Conservation (phyloP, 2,113 vertebrate genomes). For the Sclerurus mexicanus region DNA sequence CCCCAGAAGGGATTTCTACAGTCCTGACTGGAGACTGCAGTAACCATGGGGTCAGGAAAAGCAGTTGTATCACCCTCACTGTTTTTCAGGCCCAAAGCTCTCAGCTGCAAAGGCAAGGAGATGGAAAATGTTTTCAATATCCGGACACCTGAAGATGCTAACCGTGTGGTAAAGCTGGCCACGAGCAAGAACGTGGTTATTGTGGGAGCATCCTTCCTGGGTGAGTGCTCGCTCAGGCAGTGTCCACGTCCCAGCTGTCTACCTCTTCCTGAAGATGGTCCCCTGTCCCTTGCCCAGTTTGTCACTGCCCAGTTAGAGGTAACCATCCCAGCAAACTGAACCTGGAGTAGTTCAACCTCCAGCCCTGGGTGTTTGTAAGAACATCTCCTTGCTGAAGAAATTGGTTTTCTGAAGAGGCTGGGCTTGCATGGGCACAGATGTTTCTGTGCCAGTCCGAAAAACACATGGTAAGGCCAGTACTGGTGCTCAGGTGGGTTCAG, state of each 20-base stretch:
- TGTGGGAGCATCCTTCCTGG: constrained; percentile 93
- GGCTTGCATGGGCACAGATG: not conserved
- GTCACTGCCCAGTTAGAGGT: not conserved
- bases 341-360: not conserved
- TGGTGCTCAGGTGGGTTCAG: not conserved
- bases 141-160: constrained; percentile 90
- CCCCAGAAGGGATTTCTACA: rapidly evolving
- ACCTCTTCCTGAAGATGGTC: not conserved
- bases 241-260: rapidly evolving
- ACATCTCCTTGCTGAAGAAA: not conserved
- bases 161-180: constrained; percentile 87
- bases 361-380: not conserved
- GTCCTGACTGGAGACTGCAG: not conserved
- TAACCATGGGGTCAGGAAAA: not conserved
- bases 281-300: not conserved
- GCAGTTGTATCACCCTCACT: not conserved
- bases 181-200: constrained; percentile 91
- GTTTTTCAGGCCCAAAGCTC: constrained; percentile 84
- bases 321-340: not conserved
- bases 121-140: constrained; percentile 91
- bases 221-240: constrained; percentile 52
- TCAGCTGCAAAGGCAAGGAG: constrained; percentile 94
- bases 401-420: not conserved
- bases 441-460: not conserved
- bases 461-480: not conserved